Base-by-base conservation (phyloP, 2,888 invertebrate species). In the Autographa pulchrina region DNA sequence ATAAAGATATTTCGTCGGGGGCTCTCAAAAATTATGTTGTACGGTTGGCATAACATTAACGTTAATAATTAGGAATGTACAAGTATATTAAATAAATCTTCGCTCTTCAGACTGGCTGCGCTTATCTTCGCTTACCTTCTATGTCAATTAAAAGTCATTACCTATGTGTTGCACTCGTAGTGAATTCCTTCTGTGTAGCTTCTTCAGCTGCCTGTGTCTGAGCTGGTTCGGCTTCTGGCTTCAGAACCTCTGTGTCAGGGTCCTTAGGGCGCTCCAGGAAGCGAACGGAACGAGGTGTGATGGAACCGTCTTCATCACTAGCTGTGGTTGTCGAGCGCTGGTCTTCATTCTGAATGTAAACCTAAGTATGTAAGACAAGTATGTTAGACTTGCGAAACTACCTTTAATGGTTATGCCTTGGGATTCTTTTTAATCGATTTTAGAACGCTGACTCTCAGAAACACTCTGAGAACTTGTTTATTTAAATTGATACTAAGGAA, bases 271-370 rank as follows among this genome's bases (percentile, higher is more conserved):
- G 90, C 80, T 97, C 97, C 11, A 96, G 96, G 88, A 97, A 97
- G 20, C 97, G 96, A 6, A 97, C 97, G 0, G 97, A 97, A 56
- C 97, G 96, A 7, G 96, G 96, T 6, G 96, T 96, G 56, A 96
- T 94, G 9, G 97, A 96, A 0, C 93, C 93, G 66, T 96, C 97
- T 75, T 96, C 96, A 75, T 97, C 97, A 41, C 96, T 96, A 0
- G 94, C 94, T 2, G 94, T 94, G 6, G 93, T 93, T 13, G 90
- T 91, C 7, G 94, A 95, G 14, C 94, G 87, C 72, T 94, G 94
- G 66, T 95, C 94, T 7, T 95, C 95, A 70, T 89, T 93, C 94
- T 95, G 81, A 74, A 48, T 32, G 11, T 35, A 41, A 20, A 32
- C n/a, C 48, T 48, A 48, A 48, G n/a, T n/a, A 48, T n/a, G 16